Evolutionary conservation across 2,797 vertebrate genomes (phyloP), one percentile per base, ranked within the genome.

Genomic region (Typhlichthys eigenmanni): DNA sequence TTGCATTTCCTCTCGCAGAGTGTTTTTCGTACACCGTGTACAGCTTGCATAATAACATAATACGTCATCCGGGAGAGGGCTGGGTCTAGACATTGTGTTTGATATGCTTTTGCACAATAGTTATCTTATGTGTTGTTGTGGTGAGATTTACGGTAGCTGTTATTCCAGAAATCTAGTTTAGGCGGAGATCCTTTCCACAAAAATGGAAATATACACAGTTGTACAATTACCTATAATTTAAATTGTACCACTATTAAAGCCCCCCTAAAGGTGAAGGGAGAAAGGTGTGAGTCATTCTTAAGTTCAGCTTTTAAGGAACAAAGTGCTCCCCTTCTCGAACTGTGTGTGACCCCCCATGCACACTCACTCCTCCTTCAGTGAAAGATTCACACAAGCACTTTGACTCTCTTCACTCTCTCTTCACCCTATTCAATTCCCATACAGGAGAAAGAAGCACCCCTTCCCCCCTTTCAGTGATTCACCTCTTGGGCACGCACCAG

Each of bases 401-500:
- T 74, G 51, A 65, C 67, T 69, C 13, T 69, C 13, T 50, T 10
- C 55, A 72, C 70, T 71, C 74, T 75, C 69, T 71, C 73, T 70
- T 64, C 62, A 17, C 55, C 58, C 62, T 56, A 52, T 64, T 55
- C 56, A 7, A 66, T 62, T 75, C 70, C 81, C 78, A 68, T 38
- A 10, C 57, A 55, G 72, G 74, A 80, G 67, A 67, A 72, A 34
- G 64, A 48, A 29, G 58, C 58, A 66, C 65, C 52, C 13, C 5
- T 54, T 52, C 51, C 62, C 64, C 65, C 49, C 60, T 70, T 55
- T 16, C 63, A 45, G 51, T 93, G 91, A 93, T 81, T 93, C 91
- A 91, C 69, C 83, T 76, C 74, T 85, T 67, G 83, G 84, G 82
- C 76, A 74, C 79, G 86, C 87, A 85, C 65, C 81, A 89, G 87